Evolutionary conservation across 92 coral and sea anemone genomes (phyloP), one percentile per base, ranked within the genome.

Genomic region (Heliopora coerulea): DNA sequence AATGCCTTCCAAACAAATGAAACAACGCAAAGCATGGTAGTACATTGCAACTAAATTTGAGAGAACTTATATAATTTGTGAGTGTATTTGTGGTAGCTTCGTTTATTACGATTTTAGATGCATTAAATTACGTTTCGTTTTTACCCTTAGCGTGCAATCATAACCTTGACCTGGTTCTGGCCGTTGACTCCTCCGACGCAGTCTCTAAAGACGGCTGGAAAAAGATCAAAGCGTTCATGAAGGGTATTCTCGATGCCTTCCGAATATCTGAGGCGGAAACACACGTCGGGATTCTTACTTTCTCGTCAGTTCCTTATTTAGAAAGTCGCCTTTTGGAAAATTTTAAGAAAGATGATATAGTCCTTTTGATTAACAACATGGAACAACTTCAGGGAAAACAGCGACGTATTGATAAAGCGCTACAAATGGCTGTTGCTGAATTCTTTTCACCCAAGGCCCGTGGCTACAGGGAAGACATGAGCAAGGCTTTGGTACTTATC

Each of bases 381-480:
- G 46, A 70, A 41, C 77, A 70, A 70, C 41, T 70, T 24, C 77
- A 52, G 13, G 77, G 77, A 32, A 70, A 70, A 39, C 77, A 70
- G 54, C 24, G 77, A n/a, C 37, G 77, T n/a, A 21, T 54, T 34
- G 77, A 70, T 50, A 70, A 70, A 70, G 77, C 50, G 18, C 41
- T 70, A 17, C 77, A 50, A 21, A 70, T 70, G 77, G 77, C 77
- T n/a, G 54, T 33, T 27, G 77, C 77, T 0, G 77, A 70, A 24
- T 70, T 70, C 63, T 70, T 70, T 25, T 70, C 77, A n/a, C 77
- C 77, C 6, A 32, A 54, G 37, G 30, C 77, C 0, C 56, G 49
- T 49, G 77, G 77, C 0, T 70, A 52, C 39, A 52, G 77, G 20
- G 60, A 56, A 6, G 63, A 70, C 49, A 21, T 48, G n/a, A 54